Evolutionary conservation across 2,113 vertebrate species (phyloP).

Genomic region (Lathamus discolor): DNA sequence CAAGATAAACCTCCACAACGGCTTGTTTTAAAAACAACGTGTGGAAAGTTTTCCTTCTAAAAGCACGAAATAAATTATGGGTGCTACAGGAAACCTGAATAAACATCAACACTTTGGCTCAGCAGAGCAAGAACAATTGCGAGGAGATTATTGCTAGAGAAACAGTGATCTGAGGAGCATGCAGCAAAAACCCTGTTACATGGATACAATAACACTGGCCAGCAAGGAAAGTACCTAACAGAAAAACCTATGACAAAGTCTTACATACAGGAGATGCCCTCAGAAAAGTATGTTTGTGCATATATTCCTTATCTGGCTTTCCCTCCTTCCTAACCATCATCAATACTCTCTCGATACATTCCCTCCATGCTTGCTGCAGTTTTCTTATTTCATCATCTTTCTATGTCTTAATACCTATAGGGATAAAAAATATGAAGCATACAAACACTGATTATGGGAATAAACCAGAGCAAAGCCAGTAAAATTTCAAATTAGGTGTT

Average conservation of each 20-base stretch:
- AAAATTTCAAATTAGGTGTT: not conserved
- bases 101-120: not conserved
- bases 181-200: not conserved
- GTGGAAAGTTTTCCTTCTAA: conserved; percentile 9
- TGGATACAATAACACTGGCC: not conserved
- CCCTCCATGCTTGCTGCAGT: accelerated
- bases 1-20: not conserved
- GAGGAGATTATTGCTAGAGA: not conserved
- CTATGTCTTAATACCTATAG: not conserved
- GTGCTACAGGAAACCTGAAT: conserved; percentile 28
- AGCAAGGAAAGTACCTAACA: not conserved
- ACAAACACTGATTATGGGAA: not conserved
- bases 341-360: not conserved
- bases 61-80: conserved; percentile 2
- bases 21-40: conserved; percentile 47
- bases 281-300: not conserved
- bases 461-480: not conserved
- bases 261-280: accelerated
- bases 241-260: not conserved
- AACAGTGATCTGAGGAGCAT: not conserved
- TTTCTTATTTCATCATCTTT: not conserved
- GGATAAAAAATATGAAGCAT: not conserved
- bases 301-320: not conserved
- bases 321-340: not conserved
- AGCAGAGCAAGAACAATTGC: not conserved